phyloP scores from a whole-genome alignment of 2,888 invertebrate species.

The Craniophora ligustri region DNA sequence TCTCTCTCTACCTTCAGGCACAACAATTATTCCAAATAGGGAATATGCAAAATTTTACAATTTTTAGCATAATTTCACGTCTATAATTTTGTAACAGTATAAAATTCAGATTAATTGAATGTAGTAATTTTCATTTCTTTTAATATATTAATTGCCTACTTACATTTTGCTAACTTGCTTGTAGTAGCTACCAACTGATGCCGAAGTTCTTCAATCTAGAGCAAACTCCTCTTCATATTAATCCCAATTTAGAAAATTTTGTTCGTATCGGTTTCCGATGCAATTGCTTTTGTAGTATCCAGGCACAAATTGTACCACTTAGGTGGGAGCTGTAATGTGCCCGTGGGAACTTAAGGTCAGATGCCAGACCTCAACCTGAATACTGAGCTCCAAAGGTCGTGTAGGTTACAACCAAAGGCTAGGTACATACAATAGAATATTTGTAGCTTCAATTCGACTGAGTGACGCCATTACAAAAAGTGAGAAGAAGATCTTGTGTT shows the following conservation, averaged over 20 bases:
- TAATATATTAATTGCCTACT: too few species aligned
- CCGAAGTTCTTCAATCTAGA: slow-evolving; percentile 11
- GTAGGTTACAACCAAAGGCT: slow-evolving; percentile 59
- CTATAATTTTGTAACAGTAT: too few species aligned
- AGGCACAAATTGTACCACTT: slow-evolving; percentile 50
- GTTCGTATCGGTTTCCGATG: slow-evolving; percentile 45
- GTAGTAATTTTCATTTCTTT: too few species aligned
- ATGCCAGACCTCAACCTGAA: slow-evolving; percentile 74
- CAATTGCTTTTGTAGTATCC: slow-evolving; percentile 40
- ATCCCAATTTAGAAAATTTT: slow-evolving; percentile 38
- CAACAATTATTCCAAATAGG: too few species aligned
- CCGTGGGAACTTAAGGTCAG: slow-evolving; percentile 60
- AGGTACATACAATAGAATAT: slow-evolving; percentile 45
- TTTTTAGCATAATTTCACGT: too few species aligned
- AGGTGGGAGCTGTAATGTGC: slow-evolving; percentile 51
- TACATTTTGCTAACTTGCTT: too few species aligned
- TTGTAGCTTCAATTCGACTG: slow-evolving; percentile 27
- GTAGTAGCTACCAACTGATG: too few species aligned
- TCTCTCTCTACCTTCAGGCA: too few species aligned
- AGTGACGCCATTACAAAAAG: slow-evolving; percentile 18
- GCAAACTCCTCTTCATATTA: slow-evolving; percentile 32
- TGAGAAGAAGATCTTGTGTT: neutral
- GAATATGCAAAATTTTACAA: too few species aligned
- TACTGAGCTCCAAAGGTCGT: slow-evolving; percentile 67
- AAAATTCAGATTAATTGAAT: too few species aligned